phyloP scores from a whole-genome alignment of 2,888 invertebrate genomes.

The Melanostoma mellinum region DNA sequence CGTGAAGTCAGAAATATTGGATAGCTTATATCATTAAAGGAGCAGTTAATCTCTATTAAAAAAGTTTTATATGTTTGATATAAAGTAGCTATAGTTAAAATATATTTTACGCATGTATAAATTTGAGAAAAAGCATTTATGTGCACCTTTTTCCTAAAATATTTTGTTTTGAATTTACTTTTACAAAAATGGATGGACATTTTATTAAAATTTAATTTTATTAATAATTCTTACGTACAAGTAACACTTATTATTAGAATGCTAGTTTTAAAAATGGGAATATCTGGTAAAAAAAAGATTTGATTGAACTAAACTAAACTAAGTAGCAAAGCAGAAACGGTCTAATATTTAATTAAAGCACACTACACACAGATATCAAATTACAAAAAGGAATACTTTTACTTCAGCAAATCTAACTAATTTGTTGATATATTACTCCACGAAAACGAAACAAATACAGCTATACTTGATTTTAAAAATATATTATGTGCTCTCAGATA shows the following conservation, averaged over 20 bases:
- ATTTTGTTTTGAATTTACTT: constrained; percentile 36
- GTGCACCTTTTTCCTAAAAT: constrained; percentile 30
- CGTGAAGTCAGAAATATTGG: constrained; percentile 3
- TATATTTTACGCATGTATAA: constrained; percentile 43
- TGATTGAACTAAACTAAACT: background rate
- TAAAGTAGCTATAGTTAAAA: constrained; percentile 19
- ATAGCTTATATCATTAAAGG: constrained; percentile 22
- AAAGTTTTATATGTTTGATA: constrained; percentile 4
- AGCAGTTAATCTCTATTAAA: constrained; percentile 28
- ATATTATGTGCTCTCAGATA: too few species aligned
- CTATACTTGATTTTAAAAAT: too few species aligned
- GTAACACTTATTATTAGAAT: background rate
- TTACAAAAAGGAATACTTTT: background rate
- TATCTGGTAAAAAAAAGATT: constrained; percentile 18
- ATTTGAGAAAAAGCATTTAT: constrained; percentile 55
- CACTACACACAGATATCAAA: constrained; percentile 38
- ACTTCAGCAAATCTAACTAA: too few species aligned
- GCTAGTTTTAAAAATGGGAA: background rate
- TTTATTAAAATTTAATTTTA: constrained; percentile 33
- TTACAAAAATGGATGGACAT: constrained; percentile 71
- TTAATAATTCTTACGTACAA: background rate
- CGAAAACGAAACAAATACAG: too few species aligned
- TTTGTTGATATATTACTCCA: too few species aligned
- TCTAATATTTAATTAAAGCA: constrained; percentile 11
- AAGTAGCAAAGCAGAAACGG: constrained; percentile 17